These are phyloP conservation scores for Syrrhaptes paradoxus DNA, from an alignment of 2,113 vertebrate species.

Conservation along the genomic window DNA sequence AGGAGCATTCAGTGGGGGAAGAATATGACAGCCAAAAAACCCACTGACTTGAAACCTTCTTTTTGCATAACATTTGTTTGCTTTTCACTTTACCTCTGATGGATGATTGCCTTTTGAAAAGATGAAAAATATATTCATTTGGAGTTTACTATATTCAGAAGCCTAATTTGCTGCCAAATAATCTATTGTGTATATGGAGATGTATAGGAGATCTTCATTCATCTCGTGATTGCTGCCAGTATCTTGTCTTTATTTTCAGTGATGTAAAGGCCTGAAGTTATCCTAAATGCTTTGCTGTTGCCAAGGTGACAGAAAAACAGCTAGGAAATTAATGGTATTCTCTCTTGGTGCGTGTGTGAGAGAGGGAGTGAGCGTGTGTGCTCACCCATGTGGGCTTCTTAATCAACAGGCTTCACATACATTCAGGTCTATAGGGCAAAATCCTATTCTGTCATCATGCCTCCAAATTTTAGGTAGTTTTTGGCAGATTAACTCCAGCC, in stretches of 20 bases:
- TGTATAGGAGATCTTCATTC: not conserved
- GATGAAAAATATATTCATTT: not conserved
- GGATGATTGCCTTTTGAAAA: not conserved
- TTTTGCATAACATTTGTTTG: not conserved
- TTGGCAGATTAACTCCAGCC: not conserved
- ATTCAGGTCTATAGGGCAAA: not conserved
- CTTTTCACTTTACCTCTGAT: not conserved
- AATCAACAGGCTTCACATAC: not conserved
- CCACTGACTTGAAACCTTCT: not conserved
- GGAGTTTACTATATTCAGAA: not conserved
- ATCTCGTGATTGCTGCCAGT: not conserved
- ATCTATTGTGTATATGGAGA: not conserved
- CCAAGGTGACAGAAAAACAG: slow-evolving; percentile 19
- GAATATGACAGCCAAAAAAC: not conserved
- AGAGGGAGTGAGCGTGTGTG: not conserved
- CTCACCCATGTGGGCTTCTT: not conserved
- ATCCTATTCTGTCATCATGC: not conserved
- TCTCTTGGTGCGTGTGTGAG: not conserved
- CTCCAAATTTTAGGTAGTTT: not conserved
- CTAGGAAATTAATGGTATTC: not conserved
- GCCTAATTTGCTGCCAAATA: not conserved
- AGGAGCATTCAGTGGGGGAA: not conserved
- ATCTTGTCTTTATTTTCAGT: slow-evolving; percentile 1
- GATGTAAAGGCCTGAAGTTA: slow-evolving; percentile 12
- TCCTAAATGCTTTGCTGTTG: slow-evolving; percentile 26